A percentile compares a stretch with the other conserved stretches of the same genome.
These are phyloP conservation scores for Halyomorpha halys DNA, from an alignment of 1,140 invertebrate species.

Conservation along the genomic window DNA sequence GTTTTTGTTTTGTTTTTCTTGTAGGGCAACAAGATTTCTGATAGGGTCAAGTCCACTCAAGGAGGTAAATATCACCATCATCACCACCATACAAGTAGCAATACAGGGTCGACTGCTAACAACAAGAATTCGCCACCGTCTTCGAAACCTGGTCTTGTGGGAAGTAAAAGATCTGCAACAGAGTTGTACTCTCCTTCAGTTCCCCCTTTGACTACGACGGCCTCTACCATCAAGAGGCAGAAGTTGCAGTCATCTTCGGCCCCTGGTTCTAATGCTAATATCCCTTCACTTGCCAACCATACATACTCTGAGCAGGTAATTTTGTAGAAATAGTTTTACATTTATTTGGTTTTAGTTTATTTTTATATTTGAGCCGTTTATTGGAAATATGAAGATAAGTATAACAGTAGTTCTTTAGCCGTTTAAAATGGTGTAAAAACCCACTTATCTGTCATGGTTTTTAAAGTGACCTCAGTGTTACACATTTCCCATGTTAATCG, in stretches of 20 bases:
- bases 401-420: too few relatives aligned
- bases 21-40: constrained; percentile 3
- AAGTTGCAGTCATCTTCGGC: constrained; percentile 9
- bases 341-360: too few relatives aligned
- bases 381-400: too few relatives aligned
- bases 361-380: too few relatives aligned
- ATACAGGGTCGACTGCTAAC: not conserved
- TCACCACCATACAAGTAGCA: not conserved
- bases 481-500: too few relatives aligned
- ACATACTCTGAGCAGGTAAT: constrained; percentile 8
- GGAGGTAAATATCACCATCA: constrained; percentile 10
- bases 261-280: not conserved
- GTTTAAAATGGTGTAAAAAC: too few relatives aligned
- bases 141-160: not conserved
- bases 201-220: not conserved
- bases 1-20: not conserved
- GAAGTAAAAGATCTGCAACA: not conserved
- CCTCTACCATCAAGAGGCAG: constrained; percentile 13
- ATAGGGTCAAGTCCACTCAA: not conserved
- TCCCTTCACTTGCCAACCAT: constrained; percentile 2
- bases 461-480: too few relatives aligned
- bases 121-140: constrained; percentile 11
- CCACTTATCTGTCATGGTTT: too few relatives aligned
- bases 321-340: too few relatives aligned
- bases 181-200: constrained; percentile 13